Evolutionary conservation across 2,797 vertebrate genomes (phyloP).

Genomic region (Sebastes matsubarae): DNA sequence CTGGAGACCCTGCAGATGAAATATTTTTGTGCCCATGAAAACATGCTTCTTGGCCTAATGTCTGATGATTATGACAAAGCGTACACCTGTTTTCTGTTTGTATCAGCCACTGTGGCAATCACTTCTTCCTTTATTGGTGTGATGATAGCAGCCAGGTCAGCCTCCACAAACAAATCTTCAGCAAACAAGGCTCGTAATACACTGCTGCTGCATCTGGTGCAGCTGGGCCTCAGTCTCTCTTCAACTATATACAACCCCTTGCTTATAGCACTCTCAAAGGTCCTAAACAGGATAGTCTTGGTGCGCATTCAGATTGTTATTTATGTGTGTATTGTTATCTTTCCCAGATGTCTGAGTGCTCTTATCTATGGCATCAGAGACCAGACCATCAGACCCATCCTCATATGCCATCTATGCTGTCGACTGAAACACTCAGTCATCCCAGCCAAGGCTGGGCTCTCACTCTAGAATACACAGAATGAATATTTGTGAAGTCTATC

Average conservation of each 20-base stretch:
- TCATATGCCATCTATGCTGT: conserved; percentile 31
- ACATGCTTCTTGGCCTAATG: too few species aligned
- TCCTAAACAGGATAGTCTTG: neutral
- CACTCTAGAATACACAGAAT: too few species aligned
- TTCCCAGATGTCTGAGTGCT: conserved; percentile 61
- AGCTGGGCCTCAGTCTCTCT: conserved; percentile 46
- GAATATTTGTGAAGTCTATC: too few species aligned
- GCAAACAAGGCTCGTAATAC: conserved; percentile 37
- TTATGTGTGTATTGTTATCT: conserved; percentile 22
- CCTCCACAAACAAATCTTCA: conserved; percentile 42
- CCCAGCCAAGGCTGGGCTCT: neutral
- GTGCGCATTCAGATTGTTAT: neutral
- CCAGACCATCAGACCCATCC: conserved; percentile 37
- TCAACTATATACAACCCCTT: conserved; percentile 4
- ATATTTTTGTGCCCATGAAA: too few species aligned
- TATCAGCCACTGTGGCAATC: neutral
- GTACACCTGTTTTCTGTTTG: conserved; percentile 33
- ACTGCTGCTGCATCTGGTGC: conserved; percentile 55
- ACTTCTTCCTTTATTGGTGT: conserved; percentile 49
- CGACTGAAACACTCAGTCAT: neutral
- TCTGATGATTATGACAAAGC: too few species aligned
- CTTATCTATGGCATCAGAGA: conserved; percentile 69
- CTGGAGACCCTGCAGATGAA: too few species aligned
- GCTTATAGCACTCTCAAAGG: neutral
- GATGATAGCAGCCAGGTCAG: conserved; percentile 46